Evolutionary conservation across 2,797 vertebrate genomes (phyloP).

Genomic region (Garrulus glandarius): DNA sequence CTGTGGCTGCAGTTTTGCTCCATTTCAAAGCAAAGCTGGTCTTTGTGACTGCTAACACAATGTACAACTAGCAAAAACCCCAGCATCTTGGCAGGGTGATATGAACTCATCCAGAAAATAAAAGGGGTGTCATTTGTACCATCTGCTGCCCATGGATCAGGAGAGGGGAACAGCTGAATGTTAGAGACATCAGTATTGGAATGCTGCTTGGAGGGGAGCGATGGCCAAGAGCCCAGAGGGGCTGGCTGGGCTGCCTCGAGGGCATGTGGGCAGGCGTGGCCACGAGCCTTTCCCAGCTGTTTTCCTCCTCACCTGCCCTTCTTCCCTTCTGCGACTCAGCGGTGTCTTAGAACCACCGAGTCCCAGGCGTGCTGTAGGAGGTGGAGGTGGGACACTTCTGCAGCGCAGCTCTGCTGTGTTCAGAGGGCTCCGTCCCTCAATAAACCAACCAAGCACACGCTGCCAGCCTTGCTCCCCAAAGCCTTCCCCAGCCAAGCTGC

Average conservation of each 20-base stretch:
- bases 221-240: not conserved
- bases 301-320: not conserved
- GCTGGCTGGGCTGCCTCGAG: not conserved
- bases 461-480: not conserved
- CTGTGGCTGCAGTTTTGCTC: not conserved
- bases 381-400: not conserved
- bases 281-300: fast-evolving
- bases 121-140: not conserved
- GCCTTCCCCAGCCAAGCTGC: not conserved
- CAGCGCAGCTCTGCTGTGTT: fast-evolving
- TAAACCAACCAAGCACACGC: fast-evolving
- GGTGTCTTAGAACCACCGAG: too few relatives aligned
- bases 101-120: not conserved
- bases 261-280: not conserved
- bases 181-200: not conserved
- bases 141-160: conserved; percentile 1
- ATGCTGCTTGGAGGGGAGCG: not conserved
- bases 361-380: not conserved
- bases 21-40: not conserved
- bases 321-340: not conserved
- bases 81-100: not conserved
- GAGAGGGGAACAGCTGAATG: not conserved
- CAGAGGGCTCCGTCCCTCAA: fast-evolving
- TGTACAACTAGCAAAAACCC: not conserved
- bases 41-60: not conserved